Evolutionary conservation across 2,888 invertebrate species (phyloP), one percentile per base, ranked within the genome.

Genomic region (Tethea ocularis): DNA sequence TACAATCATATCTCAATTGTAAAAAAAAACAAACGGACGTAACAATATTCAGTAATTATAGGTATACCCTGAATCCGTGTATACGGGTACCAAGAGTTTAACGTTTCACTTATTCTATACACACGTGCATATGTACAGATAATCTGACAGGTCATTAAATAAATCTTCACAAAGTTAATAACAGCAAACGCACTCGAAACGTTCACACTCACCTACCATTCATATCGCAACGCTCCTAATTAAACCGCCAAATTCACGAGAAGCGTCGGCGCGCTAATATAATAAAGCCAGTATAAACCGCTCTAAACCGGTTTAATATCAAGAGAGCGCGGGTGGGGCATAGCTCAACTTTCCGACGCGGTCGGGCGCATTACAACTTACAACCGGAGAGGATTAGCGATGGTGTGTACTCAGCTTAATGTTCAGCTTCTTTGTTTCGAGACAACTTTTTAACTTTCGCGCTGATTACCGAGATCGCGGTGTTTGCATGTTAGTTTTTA

Each of bases 281-380:
- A 89, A 89, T 90, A 88, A 89, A 91, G 86, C 89, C 87, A 81
- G 86, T 78, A 83, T 88, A 87, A 88, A 89, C 88, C 88, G 77
- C 84, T 83, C 80, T 87, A 85, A 91, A 88, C 87, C 82, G 81
- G 88, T 89, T 89, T 89, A 89, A 89, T 89, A 89, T 89, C 86
- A 85, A 86, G 86, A 82, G 84, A 78, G 82, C 78, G 74, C 61
- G 57, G 59, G 26, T 59, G 51, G 56, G 68, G 73, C 73, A 82
- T 81, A 77, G 82, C 80, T 85, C 82, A 86, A 87, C 85, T 88
- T 88, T 85, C 81, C 83, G 81, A 78, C 82, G 84, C 82, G 83
- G 80, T 75, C 75, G 79, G 80, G 80, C 78, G 84, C 82, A 84
- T 86, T 86, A 86, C 86, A 84, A 84, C 82, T 85, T 84, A 85